Conservation (phyloP, 2,888 invertebrate genomes). For the Athetis lepigone region DNA sequence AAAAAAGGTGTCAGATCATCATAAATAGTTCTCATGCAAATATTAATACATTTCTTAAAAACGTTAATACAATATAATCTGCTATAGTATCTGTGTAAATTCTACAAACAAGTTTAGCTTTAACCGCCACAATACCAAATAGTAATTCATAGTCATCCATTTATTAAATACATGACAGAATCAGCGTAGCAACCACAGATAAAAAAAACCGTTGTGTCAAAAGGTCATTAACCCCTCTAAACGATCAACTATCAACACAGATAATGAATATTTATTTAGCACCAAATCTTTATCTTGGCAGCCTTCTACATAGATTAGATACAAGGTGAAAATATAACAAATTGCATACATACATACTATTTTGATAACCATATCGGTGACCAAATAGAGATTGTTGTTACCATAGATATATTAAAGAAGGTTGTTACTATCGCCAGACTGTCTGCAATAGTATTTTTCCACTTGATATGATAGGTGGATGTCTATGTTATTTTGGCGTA, state of each 20-base stretch:
- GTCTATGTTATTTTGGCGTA: background rate
- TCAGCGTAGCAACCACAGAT: constrained; percentile 20
- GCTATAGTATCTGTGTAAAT: too few species aligned
- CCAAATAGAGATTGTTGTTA: constrained; percentile 17
- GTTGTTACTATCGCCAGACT: constrained; percentile 46
- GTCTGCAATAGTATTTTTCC: constrained; percentile 49
- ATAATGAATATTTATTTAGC: constrained; percentile 54
- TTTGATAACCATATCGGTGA: constrained; percentile 31
- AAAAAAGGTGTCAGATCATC: too few species aligned
- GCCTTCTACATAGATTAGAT: constrained; percentile 51
- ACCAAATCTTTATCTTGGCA: constrained; percentile 49
- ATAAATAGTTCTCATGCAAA: too few species aligned
- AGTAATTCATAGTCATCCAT: too few species aligned
- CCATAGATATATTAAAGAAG: too few species aligned
- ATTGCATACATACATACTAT: constrained; percentile 28
- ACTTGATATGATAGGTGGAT: background rate
- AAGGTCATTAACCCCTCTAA: constrained; percentile 31
- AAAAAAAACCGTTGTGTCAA: constrained; percentile 31
- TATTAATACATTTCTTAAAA: too few species aligned
- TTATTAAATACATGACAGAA: too few species aligned
- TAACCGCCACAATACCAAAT: too few species aligned
- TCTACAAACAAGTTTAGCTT: too few species aligned
- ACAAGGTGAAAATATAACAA: constrained; percentile 29
- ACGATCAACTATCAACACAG: constrained; percentile 25
- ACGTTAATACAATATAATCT: too few species aligned